These are phyloP conservation scores for Poeciliopsis gracilis DNA, from an alignment of 2,797 vertebrate genomes.

Conservation along the genomic window DNA sequence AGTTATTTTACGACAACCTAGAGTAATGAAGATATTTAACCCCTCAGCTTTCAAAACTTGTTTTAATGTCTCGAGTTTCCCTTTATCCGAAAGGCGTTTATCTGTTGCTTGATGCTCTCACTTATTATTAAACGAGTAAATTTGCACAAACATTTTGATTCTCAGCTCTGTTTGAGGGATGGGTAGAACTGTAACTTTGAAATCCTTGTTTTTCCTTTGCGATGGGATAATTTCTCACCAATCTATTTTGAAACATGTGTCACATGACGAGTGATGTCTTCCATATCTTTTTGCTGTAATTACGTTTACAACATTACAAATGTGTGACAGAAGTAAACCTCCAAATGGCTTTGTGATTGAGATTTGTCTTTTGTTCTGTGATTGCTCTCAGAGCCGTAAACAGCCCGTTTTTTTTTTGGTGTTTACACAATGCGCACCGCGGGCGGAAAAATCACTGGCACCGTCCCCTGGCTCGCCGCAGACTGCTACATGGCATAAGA, in stretches of 20 bases:
- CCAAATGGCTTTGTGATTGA: slow-evolving; percentile 33
- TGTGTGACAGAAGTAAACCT: slow-evolving; percentile 13
- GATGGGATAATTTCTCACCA: neutral
- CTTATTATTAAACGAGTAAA: neutral
- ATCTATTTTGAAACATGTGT: neutral
- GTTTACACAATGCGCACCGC: slow-evolving; percentile 48
- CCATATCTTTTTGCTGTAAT: neutral
- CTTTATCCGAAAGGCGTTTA: neutral
- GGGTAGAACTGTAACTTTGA: neutral
- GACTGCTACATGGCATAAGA: slow-evolving; percentile 35
- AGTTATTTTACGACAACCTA: slow-evolving; percentile 1
- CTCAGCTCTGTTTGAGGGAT: neutral
- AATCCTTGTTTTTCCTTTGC: neutral
- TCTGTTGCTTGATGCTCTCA: neutral
- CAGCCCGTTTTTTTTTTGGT: slow-evolving; percentile 59
- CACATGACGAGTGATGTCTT: neutral
- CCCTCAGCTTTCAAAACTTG: neutral
- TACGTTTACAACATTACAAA: slow-evolving; percentile 15
- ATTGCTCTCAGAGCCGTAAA: slow-evolving; percentile 51
- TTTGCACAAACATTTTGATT: neutral
- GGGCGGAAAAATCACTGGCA: slow-evolving; percentile 58
- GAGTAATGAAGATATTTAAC: neutral
- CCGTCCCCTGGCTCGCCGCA: slow-evolving; percentile 46
- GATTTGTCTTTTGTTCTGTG: slow-evolving; percentile 17
- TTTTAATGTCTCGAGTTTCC: neutral